phyloP scores from a whole-genome alignment of 2,888 invertebrate genomes.

The Gastracanthus pulcherrimus region DNA sequence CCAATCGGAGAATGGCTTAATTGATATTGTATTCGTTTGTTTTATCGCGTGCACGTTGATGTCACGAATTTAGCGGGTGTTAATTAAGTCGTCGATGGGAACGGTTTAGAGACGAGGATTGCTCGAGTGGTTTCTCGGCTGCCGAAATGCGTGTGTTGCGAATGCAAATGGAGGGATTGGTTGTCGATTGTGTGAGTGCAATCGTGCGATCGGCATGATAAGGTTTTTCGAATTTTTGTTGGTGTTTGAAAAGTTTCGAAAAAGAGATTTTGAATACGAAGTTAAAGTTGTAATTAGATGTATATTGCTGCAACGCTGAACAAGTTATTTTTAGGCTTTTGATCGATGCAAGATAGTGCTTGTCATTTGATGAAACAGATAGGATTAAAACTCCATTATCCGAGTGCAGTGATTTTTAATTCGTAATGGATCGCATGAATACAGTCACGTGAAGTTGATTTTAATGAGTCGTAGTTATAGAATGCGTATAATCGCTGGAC shows the following conservation, averaged over 20 bases:
- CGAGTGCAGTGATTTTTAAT: neutral
- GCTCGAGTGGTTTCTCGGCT: no score
- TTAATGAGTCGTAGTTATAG: neutral
- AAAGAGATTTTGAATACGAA: no score
- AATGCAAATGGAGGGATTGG: no score
- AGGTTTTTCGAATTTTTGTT: no score
- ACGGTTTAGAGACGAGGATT: no score
- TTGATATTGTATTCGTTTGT: conserved; percentile 26
- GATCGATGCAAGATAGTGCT: neutral
- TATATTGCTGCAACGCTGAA: no score
- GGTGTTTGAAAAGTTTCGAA: no score
- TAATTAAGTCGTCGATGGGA: neutral
- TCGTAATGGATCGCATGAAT: neutral
- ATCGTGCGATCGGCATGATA: no score
- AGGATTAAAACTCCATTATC: neutral
- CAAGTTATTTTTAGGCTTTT: neutral
- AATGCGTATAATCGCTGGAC: no score
- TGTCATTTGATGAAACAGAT: neutral
- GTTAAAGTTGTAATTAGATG: no score
- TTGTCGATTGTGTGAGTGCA: no score
- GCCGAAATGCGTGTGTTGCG: no score
- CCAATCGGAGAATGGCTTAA: conserved; percentile 48
- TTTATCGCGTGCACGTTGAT: neutral
- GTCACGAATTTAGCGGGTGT: neutral
- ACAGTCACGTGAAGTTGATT: neutral